Conservation (phyloP, 2,888 invertebrate genomes). For the Catocala sponsa region DNA sequence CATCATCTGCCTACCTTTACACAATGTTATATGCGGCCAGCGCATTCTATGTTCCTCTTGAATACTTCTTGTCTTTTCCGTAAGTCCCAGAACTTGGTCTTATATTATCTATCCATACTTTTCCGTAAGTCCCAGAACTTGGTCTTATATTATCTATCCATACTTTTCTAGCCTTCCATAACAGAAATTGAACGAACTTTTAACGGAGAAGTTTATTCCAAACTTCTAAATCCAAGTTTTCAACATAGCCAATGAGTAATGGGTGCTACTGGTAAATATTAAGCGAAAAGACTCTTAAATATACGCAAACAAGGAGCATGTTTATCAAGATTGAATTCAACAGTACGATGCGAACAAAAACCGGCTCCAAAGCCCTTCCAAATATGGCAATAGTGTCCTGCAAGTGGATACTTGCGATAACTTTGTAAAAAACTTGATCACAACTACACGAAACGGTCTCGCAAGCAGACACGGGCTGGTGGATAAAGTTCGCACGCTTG, state of each 20-base stretch:
- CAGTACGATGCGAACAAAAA: slow-evolving; percentile 74
- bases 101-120: slow-evolving; percentile 3
- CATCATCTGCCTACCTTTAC: too few species aligned
- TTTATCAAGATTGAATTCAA: slow-evolving; percentile 80
- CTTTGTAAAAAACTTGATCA: slow-evolving; percentile 76
- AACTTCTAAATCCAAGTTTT: slow-evolving; percentile 40
- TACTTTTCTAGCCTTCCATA: not conserved
- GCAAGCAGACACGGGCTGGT: slow-evolving; percentile 68
- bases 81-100: too few species aligned
- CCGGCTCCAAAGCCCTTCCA: slow-evolving; percentile 69
- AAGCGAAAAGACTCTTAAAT: slow-evolving; percentile 59
- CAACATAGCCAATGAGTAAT: slow-evolving; percentile 49
- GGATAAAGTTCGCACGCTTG: slow-evolving; percentile 75
- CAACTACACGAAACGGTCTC: slow-evolving; percentile 76
- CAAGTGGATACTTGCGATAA: slow-evolving; percentile 77
- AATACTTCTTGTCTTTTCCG: too few species aligned
- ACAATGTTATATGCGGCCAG: too few species aligned
- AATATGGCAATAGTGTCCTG: slow-evolving; percentile 75
- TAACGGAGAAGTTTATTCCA: slow-evolving; percentile 5
- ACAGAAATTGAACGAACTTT: slow-evolving; percentile 15
- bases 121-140: too few species aligned
- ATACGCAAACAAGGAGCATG: slow-evolving; percentile 72
- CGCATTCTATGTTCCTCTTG: too few species aligned
- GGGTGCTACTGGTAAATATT: slow-evolving; percentile 51
- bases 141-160: slow-evolving; percentile 2